These are phyloP conservation scores for Leucopternis melanops DNA, from an alignment of 2,113 vertebrate species.

Conservation along the genomic window DNA sequence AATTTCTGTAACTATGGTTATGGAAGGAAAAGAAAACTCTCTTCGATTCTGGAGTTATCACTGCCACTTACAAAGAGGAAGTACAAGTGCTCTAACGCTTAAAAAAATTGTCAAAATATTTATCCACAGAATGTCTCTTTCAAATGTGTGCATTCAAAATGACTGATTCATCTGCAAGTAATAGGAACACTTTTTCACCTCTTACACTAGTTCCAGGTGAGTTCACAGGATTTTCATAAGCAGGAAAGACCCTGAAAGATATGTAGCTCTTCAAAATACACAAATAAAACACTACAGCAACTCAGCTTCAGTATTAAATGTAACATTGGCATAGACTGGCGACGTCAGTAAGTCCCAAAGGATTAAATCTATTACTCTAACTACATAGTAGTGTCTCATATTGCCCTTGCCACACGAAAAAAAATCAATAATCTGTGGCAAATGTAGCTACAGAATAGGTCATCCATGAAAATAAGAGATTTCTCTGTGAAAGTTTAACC, in stretches of 20 bases:
- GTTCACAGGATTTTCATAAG: conserved; percentile 31
- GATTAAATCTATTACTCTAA: conserved; percentile 33
- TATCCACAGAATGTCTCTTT: not conserved
- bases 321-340: conserved; percentile 1
- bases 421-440: not conserved
- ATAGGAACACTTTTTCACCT: not conserved
- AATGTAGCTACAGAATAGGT: not conserved
- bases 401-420: not conserved
- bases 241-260: conserved; percentile 43
- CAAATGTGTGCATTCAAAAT: not conserved
- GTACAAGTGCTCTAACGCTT: not conserved
- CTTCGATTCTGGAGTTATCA: not conserved
- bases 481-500: not conserved
- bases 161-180: not conserved
- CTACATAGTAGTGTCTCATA: not conserved
- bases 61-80: not conserved
- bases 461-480: conserved; percentile 17
- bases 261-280: conserved; percentile 60
- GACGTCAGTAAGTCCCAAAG: not conserved
- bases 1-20: not conserved
- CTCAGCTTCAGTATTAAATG: conserved; percentile 17
- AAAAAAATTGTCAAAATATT: not conserved
- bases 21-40: not conserved
- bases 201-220: conserved; percentile 36
- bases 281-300: conserved; percentile 44